These are phyloP conservation scores for Aspidapion aeneum DNA, from an alignment of 2,888 invertebrate species.

Conservation along the genomic window DNA sequence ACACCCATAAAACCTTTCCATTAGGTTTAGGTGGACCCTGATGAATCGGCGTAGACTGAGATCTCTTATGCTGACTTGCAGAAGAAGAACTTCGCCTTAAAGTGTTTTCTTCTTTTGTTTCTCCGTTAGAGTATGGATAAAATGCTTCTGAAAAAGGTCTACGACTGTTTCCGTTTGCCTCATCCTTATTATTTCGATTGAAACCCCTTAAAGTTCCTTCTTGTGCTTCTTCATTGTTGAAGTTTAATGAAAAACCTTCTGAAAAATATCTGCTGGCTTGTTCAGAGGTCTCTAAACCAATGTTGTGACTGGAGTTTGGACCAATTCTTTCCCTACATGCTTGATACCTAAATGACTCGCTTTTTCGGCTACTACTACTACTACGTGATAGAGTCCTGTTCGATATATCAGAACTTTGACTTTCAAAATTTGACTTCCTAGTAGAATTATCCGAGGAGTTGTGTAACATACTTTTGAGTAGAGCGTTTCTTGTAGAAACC, in stretches of 20 bases:
- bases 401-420: not conserved
- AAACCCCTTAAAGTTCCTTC: too few species aligned
- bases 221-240: too few species aligned
- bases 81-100: not conserved
- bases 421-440: too few species aligned
- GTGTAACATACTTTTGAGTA: constrained; percentile 41
- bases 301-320: too few species aligned
- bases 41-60: not conserved
- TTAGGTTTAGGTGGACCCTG: not conserved
- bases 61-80: not conserved
- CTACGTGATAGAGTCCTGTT: not conserved
- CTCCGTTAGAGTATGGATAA: too few species aligned
- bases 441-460: constrained; percentile 8
- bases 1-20: not conserved
- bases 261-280: too few species aligned
- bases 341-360: not conserved
- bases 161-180: too few species aligned
- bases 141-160: too few species aligned
- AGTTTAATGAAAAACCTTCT: too few species aligned
- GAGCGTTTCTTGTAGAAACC: constrained; percentile 37
- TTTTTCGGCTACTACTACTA: not conserved
- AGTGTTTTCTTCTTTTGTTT: not conserved
- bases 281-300: too few species aligned
- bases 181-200: too few species aligned
- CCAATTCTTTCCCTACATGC: too few species aligned